A percentile compares a stretch with the other conserved stretches of the same genome.
These are phyloP conservation scores for Hetaerina americana DNA, from an alignment of 1,140 invertebrate genomes.

Conservation along the genomic window DNA sequence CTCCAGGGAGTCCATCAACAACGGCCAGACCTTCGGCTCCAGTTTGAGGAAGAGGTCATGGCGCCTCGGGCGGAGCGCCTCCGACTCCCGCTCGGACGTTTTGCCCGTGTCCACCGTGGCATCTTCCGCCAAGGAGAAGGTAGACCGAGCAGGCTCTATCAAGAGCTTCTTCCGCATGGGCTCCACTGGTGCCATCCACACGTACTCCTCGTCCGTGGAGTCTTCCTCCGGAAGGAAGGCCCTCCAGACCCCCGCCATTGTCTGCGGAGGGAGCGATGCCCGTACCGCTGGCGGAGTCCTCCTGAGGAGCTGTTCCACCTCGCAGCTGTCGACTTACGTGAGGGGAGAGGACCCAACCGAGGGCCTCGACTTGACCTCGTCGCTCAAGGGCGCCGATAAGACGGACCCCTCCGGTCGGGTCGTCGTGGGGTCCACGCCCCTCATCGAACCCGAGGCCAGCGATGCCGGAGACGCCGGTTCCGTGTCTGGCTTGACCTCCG, in stretches of 20 bases:
- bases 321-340: constrained; percentile 50
- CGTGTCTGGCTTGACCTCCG: constrained; percentile 16
- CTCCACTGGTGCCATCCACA: constrained; percentile 58
- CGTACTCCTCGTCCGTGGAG: constrained; percentile 28
- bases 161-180: constrained; percentile 60
- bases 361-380: constrained; percentile 49
- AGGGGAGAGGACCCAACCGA: constrained; percentile 66
- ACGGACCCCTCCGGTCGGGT: constrained; percentile 11
- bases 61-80: constrained; percentile 35
- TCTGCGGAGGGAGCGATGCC: constrained; percentile 21
- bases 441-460: constrained; percentile 17
- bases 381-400: constrained; percentile 26
- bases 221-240: not conserved
- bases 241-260: not conserved
- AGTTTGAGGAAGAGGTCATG: constrained; percentile 16
- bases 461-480: not conserved
- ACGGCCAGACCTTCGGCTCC: constrained; percentile 20
- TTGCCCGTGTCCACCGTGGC: not conserved
- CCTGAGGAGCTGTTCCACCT: constrained; percentile 60
- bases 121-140: not conserved
- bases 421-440: constrained; percentile 9
- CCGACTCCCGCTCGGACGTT: constrained; percentile 24
- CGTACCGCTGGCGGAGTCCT: constrained; percentile 31
- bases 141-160: constrained; percentile 36
- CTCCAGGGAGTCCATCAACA: constrained; percentile 35